A percentile compares a stretch with the other conserved stretches of the same genome.
Evolutionary conservation across 2,113 vertebrate species (phyloP).

Genomic region (Ammodytes dubius): DNA sequence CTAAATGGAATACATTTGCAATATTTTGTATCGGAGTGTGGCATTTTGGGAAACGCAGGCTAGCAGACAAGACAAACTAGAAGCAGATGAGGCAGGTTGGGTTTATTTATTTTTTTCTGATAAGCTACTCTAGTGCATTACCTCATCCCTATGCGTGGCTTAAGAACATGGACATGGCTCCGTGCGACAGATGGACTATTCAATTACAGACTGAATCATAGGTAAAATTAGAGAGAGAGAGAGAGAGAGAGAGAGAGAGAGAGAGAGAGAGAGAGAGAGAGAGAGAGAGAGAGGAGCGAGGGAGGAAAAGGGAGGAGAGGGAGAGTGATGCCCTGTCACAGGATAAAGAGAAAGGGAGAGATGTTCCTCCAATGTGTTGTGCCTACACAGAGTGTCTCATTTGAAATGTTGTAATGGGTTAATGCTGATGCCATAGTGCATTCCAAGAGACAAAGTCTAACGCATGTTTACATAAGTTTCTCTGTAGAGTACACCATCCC

Average conservation of each 20-base stretch:
- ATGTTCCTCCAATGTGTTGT: slow-evolving; percentile 27
- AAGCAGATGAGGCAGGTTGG: slow-evolving; percentile 1
- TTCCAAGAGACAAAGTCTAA: no score
- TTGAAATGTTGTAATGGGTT: no score
- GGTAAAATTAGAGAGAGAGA: slow-evolving; percentile 60
- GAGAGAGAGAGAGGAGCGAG: slow-evolving; percentile 38
- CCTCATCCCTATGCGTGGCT: slow-evolving; percentile 30
- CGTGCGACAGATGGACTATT: slow-evolving; percentile 59
- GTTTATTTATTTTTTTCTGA: neutral
- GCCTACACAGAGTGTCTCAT: no score
- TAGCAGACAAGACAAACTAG: neutral
- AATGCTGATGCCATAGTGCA: no score
- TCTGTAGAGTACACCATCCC: no score
- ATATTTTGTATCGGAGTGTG: neutral
- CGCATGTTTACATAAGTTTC: no score
- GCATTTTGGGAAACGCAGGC: slow-evolving; percentile 25
- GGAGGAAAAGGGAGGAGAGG: slow-evolving; percentile 27
- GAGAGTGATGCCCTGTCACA: slow-evolving; percentile 52
- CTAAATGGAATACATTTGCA: slow-evolving; percentile 20
- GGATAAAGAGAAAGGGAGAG: slow-evolving; percentile 27
- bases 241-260: neutral
- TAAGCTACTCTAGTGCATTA: slow-evolving; percentile 19
- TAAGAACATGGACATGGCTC: slow-evolving; percentile 9
- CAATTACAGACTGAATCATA: slow-evolving; percentile 63
- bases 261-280: slow-evolving; percentile 41